Percentiles rank a stretch among this genome's conserved stretches.
These are phyloP conservation scores for Vespertilio murinus DNA, from an alignment of 2,797 vertebrate species.

Conservation along the genomic window DNA sequence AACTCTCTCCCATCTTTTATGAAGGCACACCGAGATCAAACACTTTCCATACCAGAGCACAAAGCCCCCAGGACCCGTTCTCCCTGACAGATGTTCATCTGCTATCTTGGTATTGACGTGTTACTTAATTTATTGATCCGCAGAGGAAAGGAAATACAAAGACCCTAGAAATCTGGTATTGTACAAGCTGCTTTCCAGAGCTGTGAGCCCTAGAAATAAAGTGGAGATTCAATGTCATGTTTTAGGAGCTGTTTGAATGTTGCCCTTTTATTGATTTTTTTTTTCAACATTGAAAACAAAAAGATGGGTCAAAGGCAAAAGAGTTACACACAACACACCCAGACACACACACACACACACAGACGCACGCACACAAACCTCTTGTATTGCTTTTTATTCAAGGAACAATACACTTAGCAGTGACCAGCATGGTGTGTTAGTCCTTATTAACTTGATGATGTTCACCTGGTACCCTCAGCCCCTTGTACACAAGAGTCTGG, in stretches of 20 bases:
- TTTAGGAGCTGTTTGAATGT: slow-evolving; percentile 62
- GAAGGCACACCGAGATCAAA: slow-evolving; percentile 81
- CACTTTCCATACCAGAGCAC: slow-evolving; percentile 71
- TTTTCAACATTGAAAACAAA: neutral
- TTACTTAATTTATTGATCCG: slow-evolving; percentile 81
- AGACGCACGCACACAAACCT: neutral
- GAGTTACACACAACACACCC: neutral
- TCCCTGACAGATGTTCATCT: slow-evolving; percentile 79
- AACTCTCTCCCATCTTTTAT: slow-evolving; percentile 75
- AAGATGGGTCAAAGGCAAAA: slow-evolving; percentile 1
- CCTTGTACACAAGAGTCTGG: neutral
- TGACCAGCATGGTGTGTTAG: neutral
- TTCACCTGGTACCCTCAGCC: neutral
- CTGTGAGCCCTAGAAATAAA: slow-evolving; percentile 59
- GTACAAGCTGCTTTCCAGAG: slow-evolving; percentile 59
- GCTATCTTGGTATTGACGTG: slow-evolving; percentile 78
- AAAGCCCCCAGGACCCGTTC: slow-evolving; percentile 62
- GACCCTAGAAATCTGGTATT: slow-evolving; percentile 66
- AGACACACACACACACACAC: neutral
- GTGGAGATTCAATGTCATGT: slow-evolving; percentile 12
- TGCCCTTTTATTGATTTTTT: slow-evolving; percentile 32
- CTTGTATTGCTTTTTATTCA: slow-evolving; percentile 9
- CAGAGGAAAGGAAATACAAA: slow-evolving; percentile 69
- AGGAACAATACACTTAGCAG: neutral
- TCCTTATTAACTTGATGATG: neutral